Percentiles rank a stretch among this genome's conserved stretches.
These are phyloP conservation scores for Stenoptilia bipunctidactyla DNA, from an alignment of 2,888 invertebrate species.

Conservation along the genomic window DNA sequence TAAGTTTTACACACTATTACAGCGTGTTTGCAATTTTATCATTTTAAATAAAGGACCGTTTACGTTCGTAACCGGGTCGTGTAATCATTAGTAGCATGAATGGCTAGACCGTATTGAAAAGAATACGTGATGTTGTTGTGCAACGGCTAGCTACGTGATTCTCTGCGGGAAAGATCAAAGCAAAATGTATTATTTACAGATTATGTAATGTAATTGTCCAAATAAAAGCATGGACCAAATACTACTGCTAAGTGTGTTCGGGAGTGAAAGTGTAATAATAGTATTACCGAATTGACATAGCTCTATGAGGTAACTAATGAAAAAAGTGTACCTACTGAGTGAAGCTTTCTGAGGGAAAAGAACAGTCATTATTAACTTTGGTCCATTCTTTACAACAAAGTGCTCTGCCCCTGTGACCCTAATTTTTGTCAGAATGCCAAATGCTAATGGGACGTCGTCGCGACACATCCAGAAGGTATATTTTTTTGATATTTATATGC, in stretches of 20 bases:
- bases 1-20: no score
- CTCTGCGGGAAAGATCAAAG: conserved; percentile 39
- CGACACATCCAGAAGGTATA: no score
- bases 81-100: conserved; percentile 25
- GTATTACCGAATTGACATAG: conserved; percentile 1
- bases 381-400: no score
- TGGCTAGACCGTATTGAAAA: conserved; percentile 46
- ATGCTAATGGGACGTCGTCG: no score
- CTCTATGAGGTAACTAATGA: not conserved
- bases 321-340: not conserved
- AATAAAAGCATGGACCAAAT: conserved; percentile 47
- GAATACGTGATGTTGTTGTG: conserved; percentile 53
- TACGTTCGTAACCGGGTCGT: no score
- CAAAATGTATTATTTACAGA: conserved; percentile 23
- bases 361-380: no score
- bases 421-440: no score
- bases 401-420: no score
- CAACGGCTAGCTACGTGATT: conserved; percentile 58
- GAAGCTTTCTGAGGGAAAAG: no score
- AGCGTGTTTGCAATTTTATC: no score
- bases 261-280: conserved; percentile 45
- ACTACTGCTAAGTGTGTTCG: conserved; percentile 22
- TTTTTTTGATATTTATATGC: no score
- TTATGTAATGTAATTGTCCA: conserved; percentile 62
- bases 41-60: no score